These are phyloP conservation scores for Rhea pennata DNA, from an alignment of 2,113 vertebrate species.

Conservation along the genomic window DNA sequence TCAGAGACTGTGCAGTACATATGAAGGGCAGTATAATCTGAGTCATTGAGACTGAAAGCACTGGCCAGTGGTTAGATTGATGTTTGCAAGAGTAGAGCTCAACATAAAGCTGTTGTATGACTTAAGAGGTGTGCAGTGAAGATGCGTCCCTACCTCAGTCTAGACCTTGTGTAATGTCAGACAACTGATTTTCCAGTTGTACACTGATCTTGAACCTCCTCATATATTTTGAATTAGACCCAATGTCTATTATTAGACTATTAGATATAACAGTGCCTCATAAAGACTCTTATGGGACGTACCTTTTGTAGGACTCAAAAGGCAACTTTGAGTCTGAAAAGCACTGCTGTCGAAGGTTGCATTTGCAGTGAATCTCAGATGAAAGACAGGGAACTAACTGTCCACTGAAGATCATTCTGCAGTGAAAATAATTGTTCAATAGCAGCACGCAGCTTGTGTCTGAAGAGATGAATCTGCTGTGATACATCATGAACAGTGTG, in stretches of 20 bases:
- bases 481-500: neutral
- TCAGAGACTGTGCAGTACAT: neutral
- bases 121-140: neutral
- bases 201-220: neutral
- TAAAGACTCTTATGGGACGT: rapidly evolving
- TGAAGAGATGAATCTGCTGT: neutral
- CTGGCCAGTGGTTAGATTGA: neutral
- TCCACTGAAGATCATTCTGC: neutral
- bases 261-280: neutral
- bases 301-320: neutral
- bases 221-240: neutral
- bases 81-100: neutral
- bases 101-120: neutral
- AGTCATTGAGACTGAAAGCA: neutral
- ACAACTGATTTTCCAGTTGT: neutral
- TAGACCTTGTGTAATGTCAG: neutral
- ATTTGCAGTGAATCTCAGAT: neutral
- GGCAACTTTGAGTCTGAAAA: neutral
- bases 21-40: rapidly evolving
- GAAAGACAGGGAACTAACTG: neutral
- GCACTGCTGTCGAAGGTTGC: neutral
- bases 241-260: neutral
- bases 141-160: neutral
- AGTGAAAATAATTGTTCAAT: neutral
- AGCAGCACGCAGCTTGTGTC: neutral